Evolutionary conservation across 1,140 invertebrate species (phyloP).

Genomic region (Temnothorax longispinosus): DNA sequence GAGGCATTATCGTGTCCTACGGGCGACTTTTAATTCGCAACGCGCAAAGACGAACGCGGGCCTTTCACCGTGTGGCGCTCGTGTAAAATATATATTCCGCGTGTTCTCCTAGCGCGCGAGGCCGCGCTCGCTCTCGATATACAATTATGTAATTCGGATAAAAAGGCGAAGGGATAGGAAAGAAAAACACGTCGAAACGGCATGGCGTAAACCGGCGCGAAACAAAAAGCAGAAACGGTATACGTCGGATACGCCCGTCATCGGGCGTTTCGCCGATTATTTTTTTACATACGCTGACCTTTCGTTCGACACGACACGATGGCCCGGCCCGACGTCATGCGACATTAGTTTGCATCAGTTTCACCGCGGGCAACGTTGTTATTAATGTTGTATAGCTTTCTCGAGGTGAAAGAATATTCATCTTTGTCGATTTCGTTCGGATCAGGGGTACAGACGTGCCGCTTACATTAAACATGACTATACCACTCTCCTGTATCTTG

Average conservation of each 20-base stretch:
- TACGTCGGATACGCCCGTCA: neutral
- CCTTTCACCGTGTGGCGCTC: constrained; percentile 38
- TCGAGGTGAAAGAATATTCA: constrained; percentile 41
- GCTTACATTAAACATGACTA: neutral
- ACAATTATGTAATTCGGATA: constrained; percentile 31
- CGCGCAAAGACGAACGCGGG: constrained; percentile 2
- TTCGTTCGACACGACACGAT: constrained; percentile 11
- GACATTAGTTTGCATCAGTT: constrained; percentile 34
- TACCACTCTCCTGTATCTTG: neutral
- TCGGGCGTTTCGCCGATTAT: constrained; percentile 24
- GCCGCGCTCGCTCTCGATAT: neutral
- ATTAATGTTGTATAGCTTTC: constrained; percentile 43
- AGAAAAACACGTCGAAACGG: neutral
- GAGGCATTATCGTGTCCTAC: neutral
- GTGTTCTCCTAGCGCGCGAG: constrained; percentile 7
- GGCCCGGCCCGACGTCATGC: constrained; percentile 10
- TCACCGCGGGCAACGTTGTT: constrained; percentile 26
- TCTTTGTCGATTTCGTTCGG: constrained; percentile 3
- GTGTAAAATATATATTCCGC: constrained; percentile 20
- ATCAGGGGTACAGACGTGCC: neutral
- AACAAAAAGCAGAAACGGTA: constrained; percentile 16
- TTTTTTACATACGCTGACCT: constrained; percentile 45
- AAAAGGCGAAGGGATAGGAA: neutral
- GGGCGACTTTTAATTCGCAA: constrained; percentile 43
- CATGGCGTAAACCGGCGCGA: constrained; percentile 19